Evolutionary conservation across 1,140 invertebrate species (phyloP), one percentile per base, ranked within the genome.

Genomic region (Centruroides vittatus): DNA sequence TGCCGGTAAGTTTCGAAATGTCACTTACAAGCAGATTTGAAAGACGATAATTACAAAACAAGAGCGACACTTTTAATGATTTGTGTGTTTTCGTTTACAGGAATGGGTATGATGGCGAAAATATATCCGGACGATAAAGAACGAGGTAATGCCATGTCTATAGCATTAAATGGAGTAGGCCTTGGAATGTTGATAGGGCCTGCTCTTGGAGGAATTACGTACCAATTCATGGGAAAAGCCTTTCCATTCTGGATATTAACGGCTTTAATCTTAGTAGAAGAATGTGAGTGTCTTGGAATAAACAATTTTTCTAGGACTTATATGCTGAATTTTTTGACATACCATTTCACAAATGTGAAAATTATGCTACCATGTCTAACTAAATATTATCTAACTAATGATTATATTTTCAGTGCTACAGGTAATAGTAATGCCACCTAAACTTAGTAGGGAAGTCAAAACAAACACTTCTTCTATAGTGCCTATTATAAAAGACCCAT

Each of bases 51-150:
- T 23, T 23, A 23, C 23, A 23, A 23, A 23, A 23, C 2, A 23
- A 23, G 23, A 23, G 23, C 23, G 23, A 23, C 23, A 23, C 2
- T 23, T 23, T 23, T 23, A 23, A 23, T 23, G 23, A 23, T 23
- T 23, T 23, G 23, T 23, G 23, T 23, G 23, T 23, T 41, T 41
- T 41, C 8, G 8, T 41, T 1, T 5, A 41, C 62, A 86, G 86
- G 94, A 46, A 97, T 98, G 93, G 94, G 94, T 53, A 97, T 98
- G 94, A 73, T 99, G 67, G 95, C 95, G 1, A 91, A 95, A 70
- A 79, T 86, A 41, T 96, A 92, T 75, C 88, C 89, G 2, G 89
- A 96, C 67, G 93, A 96, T 71, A 85, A 89, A 66, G 94, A 98
- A 75, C 80, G 95, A 57, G 94, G 95, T 4, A 96, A 95, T 73